Evolutionary conservation across 2,888 invertebrate species (phyloP).

Genomic region (Cerastis leucographa): DNA sequence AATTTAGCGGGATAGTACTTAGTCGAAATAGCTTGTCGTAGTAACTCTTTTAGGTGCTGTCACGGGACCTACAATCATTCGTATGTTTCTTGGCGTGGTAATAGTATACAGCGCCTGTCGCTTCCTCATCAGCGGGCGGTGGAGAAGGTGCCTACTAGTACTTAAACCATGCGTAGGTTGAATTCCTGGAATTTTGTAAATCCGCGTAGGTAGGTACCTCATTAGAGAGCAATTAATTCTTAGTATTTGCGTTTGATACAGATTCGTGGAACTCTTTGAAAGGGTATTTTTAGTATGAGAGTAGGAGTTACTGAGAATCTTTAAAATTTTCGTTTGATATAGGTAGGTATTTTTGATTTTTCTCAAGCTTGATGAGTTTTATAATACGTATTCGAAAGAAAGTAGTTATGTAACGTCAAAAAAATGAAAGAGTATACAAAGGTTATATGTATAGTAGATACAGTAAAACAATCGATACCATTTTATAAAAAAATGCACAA

Average conservation of each 20-base stretch:
- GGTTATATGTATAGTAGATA: not conserved
- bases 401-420: not conserved
- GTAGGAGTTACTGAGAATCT: not conserved
- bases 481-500: slow-evolving; percentile 8
- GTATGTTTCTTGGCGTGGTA: not conserved
- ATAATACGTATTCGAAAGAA: not conserved
- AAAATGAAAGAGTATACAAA: not conserved
- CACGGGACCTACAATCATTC: not conserved
- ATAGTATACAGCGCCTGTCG: not conserved
- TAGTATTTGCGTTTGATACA: not conserved
- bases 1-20: not conserved
- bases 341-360: not conserved
- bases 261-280: slow-evolving; percentile 5
- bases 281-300: slow-evolving; percentile 5
- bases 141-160: slow-evolving; percentile 3
- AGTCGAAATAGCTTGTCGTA: not conserved
- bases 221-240: slow-evolving; percentile 18
- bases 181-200: not conserved
- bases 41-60: not conserved
- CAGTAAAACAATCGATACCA: slow-evolving; percentile 6
- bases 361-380: not conserved
- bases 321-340: not conserved
- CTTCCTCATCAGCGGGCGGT: not conserved
- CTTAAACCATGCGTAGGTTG: slow-evolving; percentile 27
- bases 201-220: not conserved